phyloP scores from a whole-genome alignment of 2,888 invertebrate species.

The Formica aserva region DNA sequence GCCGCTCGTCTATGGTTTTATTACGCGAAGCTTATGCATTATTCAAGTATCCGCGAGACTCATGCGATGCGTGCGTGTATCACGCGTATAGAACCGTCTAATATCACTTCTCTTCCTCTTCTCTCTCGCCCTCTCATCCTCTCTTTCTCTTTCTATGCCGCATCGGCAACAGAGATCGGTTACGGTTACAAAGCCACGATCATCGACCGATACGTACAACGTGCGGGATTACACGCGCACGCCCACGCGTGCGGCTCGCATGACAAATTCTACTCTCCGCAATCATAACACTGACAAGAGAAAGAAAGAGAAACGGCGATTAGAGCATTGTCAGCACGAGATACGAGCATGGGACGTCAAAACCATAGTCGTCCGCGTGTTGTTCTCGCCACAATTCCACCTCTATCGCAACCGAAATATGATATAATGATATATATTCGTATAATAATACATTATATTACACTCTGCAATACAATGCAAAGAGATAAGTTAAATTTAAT shows the following conservation, averaged over 20 bases:
- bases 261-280: slow-evolving; percentile 67
- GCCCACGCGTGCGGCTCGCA: slow-evolving; percentile 59
- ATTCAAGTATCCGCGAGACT: slow-evolving; percentile 57
- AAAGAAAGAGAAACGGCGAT: slow-evolving; percentile 12
- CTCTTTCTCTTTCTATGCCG: background rate
- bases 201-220: slow-evolving; percentile 22
- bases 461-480: background rate
- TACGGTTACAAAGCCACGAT: slow-evolving; percentile 44
- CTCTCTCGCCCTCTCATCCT: background rate
- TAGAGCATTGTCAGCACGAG: slow-evolving; percentile 50
- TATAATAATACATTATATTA: slow-evolving; percentile 1
- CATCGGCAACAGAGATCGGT: slow-evolving; percentile 56
- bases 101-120: background rate
- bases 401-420: slow-evolving; percentile 32
- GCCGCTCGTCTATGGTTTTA: slow-evolving; percentile 62
- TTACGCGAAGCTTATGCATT: slow-evolving; percentile 66
- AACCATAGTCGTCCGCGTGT: background rate
- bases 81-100: background rate
- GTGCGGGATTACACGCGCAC: slow-evolving; percentile 32
- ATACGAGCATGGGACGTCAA: slow-evolving; percentile 32
- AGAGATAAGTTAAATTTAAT: background rate
- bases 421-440: slow-evolving; percentile 8
- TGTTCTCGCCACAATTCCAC: slow-evolving; percentile 22
- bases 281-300: slow-evolving; percentile 61
- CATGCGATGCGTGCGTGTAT: background rate